phyloP scores from a whole-genome alignment of 2,888 invertebrate species.

The Slavum lentiscoides region DNA sequence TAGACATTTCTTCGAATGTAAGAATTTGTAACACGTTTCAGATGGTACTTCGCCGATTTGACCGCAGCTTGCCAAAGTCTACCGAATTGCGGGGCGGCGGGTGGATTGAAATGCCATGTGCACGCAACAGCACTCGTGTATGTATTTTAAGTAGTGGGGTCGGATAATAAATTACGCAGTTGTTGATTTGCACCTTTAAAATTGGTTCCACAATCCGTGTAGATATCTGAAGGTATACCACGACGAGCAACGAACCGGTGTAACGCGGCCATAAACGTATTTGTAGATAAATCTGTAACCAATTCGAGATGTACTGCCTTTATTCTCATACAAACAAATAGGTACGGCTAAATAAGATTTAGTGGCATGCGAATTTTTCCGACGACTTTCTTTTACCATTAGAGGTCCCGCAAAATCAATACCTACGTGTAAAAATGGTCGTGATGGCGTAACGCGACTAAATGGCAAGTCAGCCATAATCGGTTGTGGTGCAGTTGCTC shows the following conservation, averaged over 20 bases:
- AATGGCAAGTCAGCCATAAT: background rate
- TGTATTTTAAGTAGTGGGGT: background rate
- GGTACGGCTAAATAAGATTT: background rate
- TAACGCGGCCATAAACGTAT: background rate
- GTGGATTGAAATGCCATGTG: background rate
- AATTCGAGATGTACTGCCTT: background rate
- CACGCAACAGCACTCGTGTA: background rate
- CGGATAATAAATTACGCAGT: background rate
- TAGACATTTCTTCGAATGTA: slow-evolving; percentile 4
- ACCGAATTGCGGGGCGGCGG: background rate
- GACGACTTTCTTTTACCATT: background rate
- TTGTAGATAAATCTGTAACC: background rate
- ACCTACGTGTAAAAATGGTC: background rate
- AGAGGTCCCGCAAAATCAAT: background rate
- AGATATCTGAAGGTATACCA: background rate
- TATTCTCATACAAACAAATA: background rate
- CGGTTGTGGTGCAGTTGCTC: background rate
- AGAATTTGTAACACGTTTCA: background rate
- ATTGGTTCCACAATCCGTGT: background rate
- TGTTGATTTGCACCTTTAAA: background rate
- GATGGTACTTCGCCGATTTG: background rate
- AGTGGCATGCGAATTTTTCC: background rate
- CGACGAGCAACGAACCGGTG: background rate
- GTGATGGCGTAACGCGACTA: background rate
- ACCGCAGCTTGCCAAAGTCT: background rate